Evolutionary conservation across 2,888 invertebrate species (phyloP), one percentile per base, ranked within the genome.

Genomic region (Zhuqinia jingwanae): DNA sequence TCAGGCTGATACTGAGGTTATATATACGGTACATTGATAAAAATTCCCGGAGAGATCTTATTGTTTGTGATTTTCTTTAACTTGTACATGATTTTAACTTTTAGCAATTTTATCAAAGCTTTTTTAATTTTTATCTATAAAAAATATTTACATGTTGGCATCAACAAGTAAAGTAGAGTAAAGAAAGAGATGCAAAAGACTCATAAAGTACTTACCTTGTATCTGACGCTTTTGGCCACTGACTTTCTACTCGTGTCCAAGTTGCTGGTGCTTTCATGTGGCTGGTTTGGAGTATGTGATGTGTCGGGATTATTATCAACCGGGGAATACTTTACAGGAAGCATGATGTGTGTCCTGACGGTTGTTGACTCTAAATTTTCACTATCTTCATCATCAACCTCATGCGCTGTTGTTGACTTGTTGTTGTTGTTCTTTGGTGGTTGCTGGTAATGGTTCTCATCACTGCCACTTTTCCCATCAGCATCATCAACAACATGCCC

Each of bases 241-340:
- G 47, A 27, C 20, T 76, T 75, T 27, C 70, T 50, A 15, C n/a
- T 63, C 20, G 17, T 27, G 50, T 60, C 79, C 27, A 25, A 25
- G 8, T 30, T 6, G 5, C 8, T 36, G 3, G 36, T 36, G 36
- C 8, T 79, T 11, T 47, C 53, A 45, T 50, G 30, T 20, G 50
- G 17, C 13, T 53, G 79, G 53, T 50, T 50, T 11, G 30, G n/a
- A n/a, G 65, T 25, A 27, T 50, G 27, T 65, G 50, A 68, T 53
- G 50, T 53, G 73, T 45, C 60, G 17, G 60, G 42, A 27, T 58
- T 73, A 82, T 60, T 27, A 70, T 45, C 53, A 53, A 53, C 70
- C 3, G 36, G 80, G 73, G 86, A 75, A 68, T 75, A 80, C 60
- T 80, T 86, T 15, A 86, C 80, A 68, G 86, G 76, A 42, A 86